phyloP scores from a whole-genome alignment of 1,140 invertebrate species.

The Dermatophagoides farinae region DNA sequence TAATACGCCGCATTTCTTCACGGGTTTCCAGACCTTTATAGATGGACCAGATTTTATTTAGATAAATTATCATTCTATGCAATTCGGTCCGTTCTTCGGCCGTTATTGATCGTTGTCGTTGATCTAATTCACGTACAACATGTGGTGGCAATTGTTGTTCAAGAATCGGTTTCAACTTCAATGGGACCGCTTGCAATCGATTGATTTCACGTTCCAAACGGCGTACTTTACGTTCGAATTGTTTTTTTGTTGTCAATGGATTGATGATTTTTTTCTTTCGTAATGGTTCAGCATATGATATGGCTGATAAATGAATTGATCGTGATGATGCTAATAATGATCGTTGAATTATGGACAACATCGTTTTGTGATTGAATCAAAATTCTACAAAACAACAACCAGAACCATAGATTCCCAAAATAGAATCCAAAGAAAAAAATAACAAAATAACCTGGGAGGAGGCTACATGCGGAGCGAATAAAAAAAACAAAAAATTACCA shows the following conservation, averaged over 20 bases:
- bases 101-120: conserved; percentile 2
- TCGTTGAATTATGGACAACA: no score
- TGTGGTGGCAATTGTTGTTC: conserved; percentile 48
- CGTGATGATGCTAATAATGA: not conserved
- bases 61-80: not conserved
- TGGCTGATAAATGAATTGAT: not conserved
- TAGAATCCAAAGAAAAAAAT: no score
- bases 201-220: conserved; percentile 60
- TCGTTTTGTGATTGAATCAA: no score
- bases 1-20: conserved; percentile 40
- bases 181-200: conserved; percentile 45
- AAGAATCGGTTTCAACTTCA: conserved; percentile 56
- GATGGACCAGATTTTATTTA: conserved; percentile 36
- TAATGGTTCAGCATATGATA: conserved; percentile 29
- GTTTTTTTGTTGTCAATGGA: conserved; percentile 46
- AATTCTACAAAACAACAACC: no score
- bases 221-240: conserved; percentile 54
- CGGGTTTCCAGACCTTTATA: conserved; percentile 42
- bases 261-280: conserved; percentile 71
- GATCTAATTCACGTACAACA: conserved; percentile 32
- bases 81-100: not conserved
- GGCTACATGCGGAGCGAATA: no score
- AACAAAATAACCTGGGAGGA: no score
- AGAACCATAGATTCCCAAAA: no score
- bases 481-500: no score